phyloP scores from a whole-genome alignment of 2,888 invertebrate species.

The Synergus japonicus region DNA sequence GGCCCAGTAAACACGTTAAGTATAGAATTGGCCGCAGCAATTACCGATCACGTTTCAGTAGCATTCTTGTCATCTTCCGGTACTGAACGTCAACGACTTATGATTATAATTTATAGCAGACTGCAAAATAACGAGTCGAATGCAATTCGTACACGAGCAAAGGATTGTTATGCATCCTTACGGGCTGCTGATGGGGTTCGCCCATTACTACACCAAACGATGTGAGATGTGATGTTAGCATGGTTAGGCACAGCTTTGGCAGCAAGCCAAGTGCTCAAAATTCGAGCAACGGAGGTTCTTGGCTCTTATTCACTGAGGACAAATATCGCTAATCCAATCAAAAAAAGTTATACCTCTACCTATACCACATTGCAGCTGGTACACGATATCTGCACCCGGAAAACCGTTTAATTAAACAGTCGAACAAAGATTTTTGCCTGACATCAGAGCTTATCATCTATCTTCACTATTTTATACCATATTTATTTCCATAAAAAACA shows the following conservation, averaged over 20 bases:
- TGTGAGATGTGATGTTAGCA: constrained; percentile 9
- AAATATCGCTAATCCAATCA: constrained; percentile 1
- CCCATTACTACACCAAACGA: constrained; percentile 3
- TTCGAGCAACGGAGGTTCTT: neutral
- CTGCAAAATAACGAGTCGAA: neutral
- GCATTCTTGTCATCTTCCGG: neutral
- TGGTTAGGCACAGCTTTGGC: neutral
- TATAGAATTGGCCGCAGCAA: constrained; percentile 46
- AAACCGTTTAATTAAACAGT: neutral
- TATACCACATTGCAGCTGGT: neutral
- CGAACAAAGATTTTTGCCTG: neutral
- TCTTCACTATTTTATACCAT: neutral
- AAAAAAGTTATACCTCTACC: neutral
- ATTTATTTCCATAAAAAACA: neutral
- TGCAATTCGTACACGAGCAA: neutral
- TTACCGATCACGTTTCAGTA: constrained; percentile 49
- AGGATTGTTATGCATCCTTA: neutral
- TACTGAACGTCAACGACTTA: neutral
- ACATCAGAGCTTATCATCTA: neutral
- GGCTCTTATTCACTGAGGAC: neutral
- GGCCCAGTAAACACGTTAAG: constrained; percentile 8
- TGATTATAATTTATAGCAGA: neutral
- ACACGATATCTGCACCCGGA: neutral
- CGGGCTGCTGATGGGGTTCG: neutral
- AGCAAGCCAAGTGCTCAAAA: neutral